Base-by-base conservation (phyloP, 1,140 invertebrate species). In the Ostrea denselamellosa region DNA sequence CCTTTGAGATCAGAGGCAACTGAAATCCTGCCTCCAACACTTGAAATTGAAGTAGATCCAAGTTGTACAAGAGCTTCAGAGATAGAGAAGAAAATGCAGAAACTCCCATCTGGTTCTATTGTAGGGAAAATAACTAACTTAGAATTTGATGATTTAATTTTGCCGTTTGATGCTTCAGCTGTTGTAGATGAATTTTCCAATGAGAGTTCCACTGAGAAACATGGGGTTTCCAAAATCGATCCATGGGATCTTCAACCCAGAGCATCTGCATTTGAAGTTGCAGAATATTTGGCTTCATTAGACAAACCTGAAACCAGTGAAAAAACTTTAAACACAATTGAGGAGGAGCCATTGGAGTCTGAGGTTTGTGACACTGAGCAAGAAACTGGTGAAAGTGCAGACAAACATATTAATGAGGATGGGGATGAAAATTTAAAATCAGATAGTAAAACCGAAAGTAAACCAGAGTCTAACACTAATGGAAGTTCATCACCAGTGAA, bases 91-190 rank as follows among this genome's bases (percentile, higher is more conserved):
- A 83, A 83, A 54, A 83, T 83, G 44, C 82, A 83, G 51, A 83
- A 83, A 83, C 52, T 83, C 9, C 82, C 82, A 53, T 83, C 82
- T 22, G 82, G 82, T n/a, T 83, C 82, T 52, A 53, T 83, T 83
- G 82, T 83, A 7, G 82, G 82, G 14, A 83, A 83, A 83, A 83
- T 83, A 10, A 83, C 82, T 2, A 83, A 83, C 22, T 83, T 83
- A 51, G 82, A 83, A 83, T 83, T 83, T 83, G 82, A 83, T 54
- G 82, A 83, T 25, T 34, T 83, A 19, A n/a, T 83, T 83, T 83
- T 83, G 28, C 82, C 82, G 8, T 7, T 25, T 0, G 82, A n/a
- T 83, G 44, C 82, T 10, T 53, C 82, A 83, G 17, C n/a, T 10
- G 51, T 53, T 8, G 10, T 83, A 8, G 53, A 53, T 83, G 82